Base-by-base conservation (phyloP, 1,140 invertebrate species). In the Sitobion miscanthi region DNA sequence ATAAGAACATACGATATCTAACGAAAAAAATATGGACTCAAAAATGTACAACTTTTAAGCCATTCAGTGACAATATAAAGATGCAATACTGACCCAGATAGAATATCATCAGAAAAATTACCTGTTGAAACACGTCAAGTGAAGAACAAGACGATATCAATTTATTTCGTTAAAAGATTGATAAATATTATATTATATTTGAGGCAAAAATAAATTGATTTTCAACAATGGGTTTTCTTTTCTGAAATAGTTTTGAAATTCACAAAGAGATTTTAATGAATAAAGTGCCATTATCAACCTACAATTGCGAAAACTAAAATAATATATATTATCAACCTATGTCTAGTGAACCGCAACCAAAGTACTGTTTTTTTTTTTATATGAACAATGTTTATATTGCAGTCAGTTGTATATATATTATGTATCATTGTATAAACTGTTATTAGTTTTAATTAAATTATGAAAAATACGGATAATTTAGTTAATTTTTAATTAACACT, bases 181-280 rank as follows among this genome's bases (percentile, higher is more conserved):
- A 69, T 69, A 69, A 69, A 69, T 69, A 69, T n/a, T 30, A n/a
- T 69, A 69, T n/a, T 69, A n/a, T 69, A n/a, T 69, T 69, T n/a
- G 62, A n/a, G 0, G 2, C 11, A n/a, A 69, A 69, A 69, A 69
- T 69, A 69, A 69, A 30, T n/a, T 69, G 62, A 69, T 69, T 69
- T n/a, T 69, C 57, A 69, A 69, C 11, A n/a, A n/a, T n/a, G 62
- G 14, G 30, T 69, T n/a, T 69, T 69, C 9, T n/a, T 62, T 62
- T 30, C 30, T 14, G 11, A 69, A 69, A 30, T 14, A n/a, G 30
- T 14, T 30, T 69, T 30, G 30, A 5, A 69, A n/a, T 69, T 30
- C 62, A 11, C 25, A 11, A 62, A 30, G 25, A 62, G 8, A 30
- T 69, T 69, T 69, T 69, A 69, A 69, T 69, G 62, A 69, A 30